Evolutionary conservation across 2,888 invertebrate genomes (phyloP).

Genomic region (Athalia cordata): DNA sequence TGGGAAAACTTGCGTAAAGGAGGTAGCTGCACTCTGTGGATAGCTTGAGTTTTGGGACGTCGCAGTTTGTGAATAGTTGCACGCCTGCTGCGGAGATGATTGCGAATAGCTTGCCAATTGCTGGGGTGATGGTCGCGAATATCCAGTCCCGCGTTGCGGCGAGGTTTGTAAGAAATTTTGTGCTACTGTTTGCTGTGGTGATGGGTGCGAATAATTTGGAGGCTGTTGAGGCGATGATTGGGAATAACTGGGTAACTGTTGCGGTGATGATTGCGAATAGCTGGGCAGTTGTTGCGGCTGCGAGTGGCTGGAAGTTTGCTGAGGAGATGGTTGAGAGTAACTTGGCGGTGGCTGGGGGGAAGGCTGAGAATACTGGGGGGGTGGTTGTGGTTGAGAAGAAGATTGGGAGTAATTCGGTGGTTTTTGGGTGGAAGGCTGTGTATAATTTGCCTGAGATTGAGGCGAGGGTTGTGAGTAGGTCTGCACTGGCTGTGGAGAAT

Average conservation of each 20-base stretch:
- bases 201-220: constrained; percentile 55
- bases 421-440: constrained; percentile 76
- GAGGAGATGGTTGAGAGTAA: too few species aligned
- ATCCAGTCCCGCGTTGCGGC: constrained; percentile 60
- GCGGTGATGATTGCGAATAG: constrained; percentile 60
- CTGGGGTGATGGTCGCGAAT: constrained; percentile 64
- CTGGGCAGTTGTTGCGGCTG: constrained; percentile 50
- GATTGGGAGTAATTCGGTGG: constrained; percentile 71
- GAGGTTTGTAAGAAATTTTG: constrained; percentile 64
- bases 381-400: constrained; percentile 59
- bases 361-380: constrained; percentile 60
- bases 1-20: constrained; percentile 56
- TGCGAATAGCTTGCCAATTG: constrained; percentile 58
- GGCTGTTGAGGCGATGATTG: constrained; percentile 42
- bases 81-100: constrained; percentile 69
- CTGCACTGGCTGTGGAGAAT: constrained; percentile 59
- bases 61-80: constrained; percentile 66
- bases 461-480: constrained; percentile 57
- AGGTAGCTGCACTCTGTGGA: constrained; percentile 56
- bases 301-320: constrained; percentile 48
- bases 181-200: constrained; percentile 54
- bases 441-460: constrained; percentile 72
- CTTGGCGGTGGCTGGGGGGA: too few species aligned
- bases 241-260: constrained; percentile 33
- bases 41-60: constrained; percentile 51